Base-by-base conservation (phyloP, 2,888 invertebrate genomes). In the Drosophila bunnanda region DNA sequence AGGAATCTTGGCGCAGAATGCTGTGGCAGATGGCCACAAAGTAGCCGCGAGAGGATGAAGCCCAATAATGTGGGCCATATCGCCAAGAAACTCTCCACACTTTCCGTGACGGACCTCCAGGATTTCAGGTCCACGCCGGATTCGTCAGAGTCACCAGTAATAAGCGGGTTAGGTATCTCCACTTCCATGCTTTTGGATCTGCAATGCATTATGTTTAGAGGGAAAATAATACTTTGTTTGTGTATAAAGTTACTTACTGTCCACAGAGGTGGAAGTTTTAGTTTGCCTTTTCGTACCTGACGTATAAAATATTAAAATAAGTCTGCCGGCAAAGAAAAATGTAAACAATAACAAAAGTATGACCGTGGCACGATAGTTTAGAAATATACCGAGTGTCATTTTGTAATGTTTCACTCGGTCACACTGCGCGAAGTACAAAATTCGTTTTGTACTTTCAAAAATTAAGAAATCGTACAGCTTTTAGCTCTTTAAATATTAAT, bases 1-100 rank as follows among this genome's bases (percentile, higher is more conserved):
- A 81, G 41, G 83, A 93, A 94, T 70, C 87, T 77, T 25, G 58
- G 41, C 17, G 54, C 62, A 6, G 79, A 81, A 4, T 32, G 57
- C 20, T 46, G 2, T 0, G 82, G 46, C 38, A 84, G 36, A 30
- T 69, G 65, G 2, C 59, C 48, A 17, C 69, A 70, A 30, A 77
- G n/a, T 67, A 82, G 15, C 10, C 72, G 82, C 1, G 89, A 77
- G 17, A 91, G 22, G 1, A 79, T 69, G n/a, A 85, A 74, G 0
- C 80, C 80, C 70, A 87, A 69, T 7, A 89, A 15, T 2, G 81
- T 75, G 13, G 83, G 89, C 48, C 86, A 41, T 41, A 83, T 83
- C 1, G 82, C 58, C 62, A 88, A 8, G 67, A 89, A 50, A 59
- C 87, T 60, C 64, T 79, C 68, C 43, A 81, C 28, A 76, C 87